Base-by-base conservation (phyloP, 2,888 invertebrate species). In the Hecatera dysodea region DNA sequence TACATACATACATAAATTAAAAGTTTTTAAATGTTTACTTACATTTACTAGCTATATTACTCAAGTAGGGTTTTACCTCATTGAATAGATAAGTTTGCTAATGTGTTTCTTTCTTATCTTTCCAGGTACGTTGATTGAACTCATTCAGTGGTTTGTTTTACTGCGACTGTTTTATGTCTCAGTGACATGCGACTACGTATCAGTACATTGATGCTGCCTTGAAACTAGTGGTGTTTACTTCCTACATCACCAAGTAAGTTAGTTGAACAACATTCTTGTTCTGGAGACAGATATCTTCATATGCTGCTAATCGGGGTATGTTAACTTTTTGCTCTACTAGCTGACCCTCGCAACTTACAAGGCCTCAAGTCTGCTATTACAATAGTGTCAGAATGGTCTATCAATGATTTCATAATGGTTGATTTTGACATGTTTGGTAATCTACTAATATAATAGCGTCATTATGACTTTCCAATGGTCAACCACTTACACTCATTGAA, bases 81-180 rank as follows among this genome's bases (percentile, higher is more conserved):
- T 29, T 1, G 33, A 22, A 17, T 44, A n/a, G 19, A 46, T 69
- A 62, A 11, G 24, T 65, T 60, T 64, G 15, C 52, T 73, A 56
- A 77, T 73, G 50, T 46, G 24, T 60, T 73, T 52, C n/a, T 67
- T 56, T 56, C 22, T 73, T 77, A 73, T 77, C 60, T 68, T 78
- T 77, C 7, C 79, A 77, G 77, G 77, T 77, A 77, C 53, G 77
- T 77, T 67, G 1, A n/a, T 29, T 67, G 62, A 42, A 55, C 27
- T 59, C 36, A 61, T 27, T 77, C 53, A 0, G 2, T 67, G 73
- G 78, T 78, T 73, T 63, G 61, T 70, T 44, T 63, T 33, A 44
- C 44, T 19, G 19, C 46, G 77, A 75, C 44, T 9, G 12, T 27
- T 36, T 50, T 36, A 73, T 50, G 60, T 44, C 0, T 29, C 27